Percentiles rank a stretch among this genome's conserved stretches.
These are phyloP conservation scores for Thelohanellus kitauei DNA, from an alignment of 30 jellyfish, hydroid and myxozoan genomes.

Conservation along the genomic window DNA sequence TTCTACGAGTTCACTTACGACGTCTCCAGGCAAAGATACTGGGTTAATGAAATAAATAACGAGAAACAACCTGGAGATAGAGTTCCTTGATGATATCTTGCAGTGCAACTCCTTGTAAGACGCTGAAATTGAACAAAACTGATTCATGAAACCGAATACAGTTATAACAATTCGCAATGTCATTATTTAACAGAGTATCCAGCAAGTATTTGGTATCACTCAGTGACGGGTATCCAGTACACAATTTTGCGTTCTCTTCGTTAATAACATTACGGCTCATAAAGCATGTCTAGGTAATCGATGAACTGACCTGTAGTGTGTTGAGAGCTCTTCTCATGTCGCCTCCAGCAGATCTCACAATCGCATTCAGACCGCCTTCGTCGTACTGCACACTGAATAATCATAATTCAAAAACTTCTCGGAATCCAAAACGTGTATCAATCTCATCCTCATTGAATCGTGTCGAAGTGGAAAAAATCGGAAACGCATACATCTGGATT, in stretches of 20 bases:
- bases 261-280: conserved; percentile 27
- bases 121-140: conserved; percentile 28
- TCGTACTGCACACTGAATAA: conserved; percentile 25
- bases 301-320: conserved; percentile 28
- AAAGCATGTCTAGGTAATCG: conserved; percentile 20
- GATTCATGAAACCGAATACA: conserved; percentile 6
- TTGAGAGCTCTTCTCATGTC: conserved; percentile 78
- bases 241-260: conserved; percentile 38
- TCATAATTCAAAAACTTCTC: conserved; percentile 24
- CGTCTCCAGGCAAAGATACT: too few relatives aligned
- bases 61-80: too few relatives aligned
- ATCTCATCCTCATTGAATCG: conserved; percentile 47
- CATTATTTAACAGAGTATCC: conserved; percentile 54
- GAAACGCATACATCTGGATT: conserved; percentile 88
- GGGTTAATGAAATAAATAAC: too few relatives aligned
- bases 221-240: conserved; percentile 75
- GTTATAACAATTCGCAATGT: conserved; percentile 15
- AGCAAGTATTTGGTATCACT: conserved; percentile 27
- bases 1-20: too few relatives aligned
- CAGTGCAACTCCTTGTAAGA: conserved; percentile 45
- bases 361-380: conserved; percentile 34
- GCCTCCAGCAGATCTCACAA: conserved; percentile 43
- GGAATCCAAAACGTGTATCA: conserved; percentile 38
- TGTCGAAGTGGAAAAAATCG: conserved; percentile 71
- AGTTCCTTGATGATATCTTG: conserved; percentile 80